Conservation (phyloP, 2,888 invertebrate genomes). For the Pristionchus entomophagus region DNA sequence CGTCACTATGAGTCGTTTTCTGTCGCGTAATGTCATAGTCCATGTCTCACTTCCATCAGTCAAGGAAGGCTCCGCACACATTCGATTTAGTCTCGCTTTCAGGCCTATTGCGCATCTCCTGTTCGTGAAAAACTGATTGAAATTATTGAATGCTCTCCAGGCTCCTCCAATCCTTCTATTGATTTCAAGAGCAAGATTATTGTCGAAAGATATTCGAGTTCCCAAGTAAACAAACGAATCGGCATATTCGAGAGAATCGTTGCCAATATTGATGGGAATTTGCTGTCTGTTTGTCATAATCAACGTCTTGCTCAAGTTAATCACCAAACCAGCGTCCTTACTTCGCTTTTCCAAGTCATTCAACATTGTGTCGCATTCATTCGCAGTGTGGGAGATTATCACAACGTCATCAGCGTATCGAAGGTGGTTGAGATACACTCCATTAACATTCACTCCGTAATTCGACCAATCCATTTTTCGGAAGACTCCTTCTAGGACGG, state of each 20-base stretch:
- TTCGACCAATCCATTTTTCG: neutral
- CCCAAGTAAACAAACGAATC: neutral
- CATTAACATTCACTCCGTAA: neutral
- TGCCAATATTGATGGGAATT: neutral
- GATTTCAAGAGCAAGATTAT: too few species aligned
- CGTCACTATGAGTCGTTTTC: neutral
- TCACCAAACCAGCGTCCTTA: neutral
- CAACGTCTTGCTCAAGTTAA: neutral
- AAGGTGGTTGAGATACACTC: neutral
- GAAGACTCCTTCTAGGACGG: neutral
- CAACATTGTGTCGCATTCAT: neutral
- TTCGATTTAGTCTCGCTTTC: neutral
- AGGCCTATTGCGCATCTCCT: neutral
- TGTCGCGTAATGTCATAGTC: neutral
- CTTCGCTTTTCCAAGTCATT: neutral
- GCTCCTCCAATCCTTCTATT: too few species aligned
- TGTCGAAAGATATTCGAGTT: neutral
- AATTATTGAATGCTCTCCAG: neutral
- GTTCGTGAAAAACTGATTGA: neutral
- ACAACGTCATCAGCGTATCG: neutral
- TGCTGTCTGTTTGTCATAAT: neutral
- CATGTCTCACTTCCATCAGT: neutral
- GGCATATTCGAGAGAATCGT: neutral
- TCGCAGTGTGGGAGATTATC: neutral
- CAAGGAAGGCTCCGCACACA: neutral